Conservation (phyloP, 1,140 invertebrate species). For the Vanessa tameamea region DNA sequence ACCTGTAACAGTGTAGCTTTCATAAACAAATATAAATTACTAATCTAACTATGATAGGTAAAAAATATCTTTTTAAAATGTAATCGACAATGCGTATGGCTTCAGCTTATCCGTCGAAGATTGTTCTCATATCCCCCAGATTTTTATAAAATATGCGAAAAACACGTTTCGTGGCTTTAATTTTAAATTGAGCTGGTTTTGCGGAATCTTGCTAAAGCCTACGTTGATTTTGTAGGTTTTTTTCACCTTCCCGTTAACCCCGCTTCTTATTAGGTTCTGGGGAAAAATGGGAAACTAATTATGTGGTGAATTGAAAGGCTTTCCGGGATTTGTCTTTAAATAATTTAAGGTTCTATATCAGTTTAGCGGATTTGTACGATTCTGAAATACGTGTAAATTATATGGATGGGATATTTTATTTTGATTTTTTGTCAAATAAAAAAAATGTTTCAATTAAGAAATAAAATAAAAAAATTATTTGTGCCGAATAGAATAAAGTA, state of each 20-base stretch:
- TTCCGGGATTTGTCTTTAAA: slow-evolving; percentile 33
- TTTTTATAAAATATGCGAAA: slow-evolving; percentile 80
- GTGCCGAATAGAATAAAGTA: no score
- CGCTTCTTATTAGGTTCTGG: slow-evolving; percentile 48
- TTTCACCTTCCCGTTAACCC: slow-evolving; percentile 55
- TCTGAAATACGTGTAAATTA: slow-evolving; percentile 12
- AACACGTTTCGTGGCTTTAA: slow-evolving; percentile 81
- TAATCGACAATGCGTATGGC: slow-evolving; percentile 56
- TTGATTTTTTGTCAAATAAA: no score
- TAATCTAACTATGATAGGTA: no score
- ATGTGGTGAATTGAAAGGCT: slow-evolving; percentile 43
- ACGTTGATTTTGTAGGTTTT: slow-evolving; percentile 69
- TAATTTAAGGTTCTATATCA: slow-evolving; percentile 30
- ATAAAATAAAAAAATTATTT: no score
- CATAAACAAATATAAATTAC: no score
- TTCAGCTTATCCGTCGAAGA: slow-evolving; percentile 61
- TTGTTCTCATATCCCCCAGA: slow-evolving; percentile 74
- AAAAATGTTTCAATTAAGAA: no score
- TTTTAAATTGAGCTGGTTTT: slow-evolving; percentile 80
- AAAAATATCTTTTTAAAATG: slow-evolving; percentile 44
- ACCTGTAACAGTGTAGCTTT: no score
- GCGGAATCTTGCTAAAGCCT: slow-evolving; percentile 72
- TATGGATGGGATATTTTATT: neutral
- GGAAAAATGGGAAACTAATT: slow-evolving; percentile 69
- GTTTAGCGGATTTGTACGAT: slow-evolving; percentile 30